These are phyloP conservation scores for Orussus abietinus DNA, from an alignment of 1,140 invertebrate genomes.

Conservation along the genomic window DNA sequence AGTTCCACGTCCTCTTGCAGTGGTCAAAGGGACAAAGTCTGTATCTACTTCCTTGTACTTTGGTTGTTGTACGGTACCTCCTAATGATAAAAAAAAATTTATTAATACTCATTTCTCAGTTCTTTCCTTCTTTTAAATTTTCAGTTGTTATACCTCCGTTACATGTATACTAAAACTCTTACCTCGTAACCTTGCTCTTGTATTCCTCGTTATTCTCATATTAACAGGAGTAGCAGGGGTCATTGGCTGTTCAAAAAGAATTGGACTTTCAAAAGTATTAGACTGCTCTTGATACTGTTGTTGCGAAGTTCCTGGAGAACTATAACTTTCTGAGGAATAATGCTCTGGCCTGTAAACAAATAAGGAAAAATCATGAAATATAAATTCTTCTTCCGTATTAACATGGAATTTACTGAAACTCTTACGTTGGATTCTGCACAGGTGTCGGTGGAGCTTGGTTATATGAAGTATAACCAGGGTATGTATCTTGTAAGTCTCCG, in stretches of 20 bases:
- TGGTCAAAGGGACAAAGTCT: slow-evolving; percentile 36
- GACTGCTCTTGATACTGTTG: slow-evolving; percentile 44
- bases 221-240: slow-evolving; percentile 48
- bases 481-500: slow-evolving; percentile 51
- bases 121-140: neutral
- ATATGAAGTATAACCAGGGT: slow-evolving; percentile 47
- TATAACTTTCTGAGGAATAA: slow-evolving; percentile 46
- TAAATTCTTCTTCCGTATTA: slow-evolving; percentile 12
- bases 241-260: slow-evolving; percentile 49
- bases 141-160: too few relatives aligned
- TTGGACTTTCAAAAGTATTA: slow-evolving; percentile 33
- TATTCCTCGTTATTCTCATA: slow-evolving; percentile 53
- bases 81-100: slow-evolving; percentile 20
- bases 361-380: slow-evolving; percentile 3
- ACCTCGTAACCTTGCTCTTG: slow-evolving; percentile 50
- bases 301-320: slow-evolving; percentile 42
- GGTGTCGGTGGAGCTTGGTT: slow-evolving; percentile 50
- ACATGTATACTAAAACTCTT: slow-evolving; percentile 13
- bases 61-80: slow-evolving; percentile 44
- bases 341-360: slow-evolving; percentile 37
- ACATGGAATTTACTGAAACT: slow-evolving; percentile 7
- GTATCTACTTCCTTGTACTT: slow-evolving; percentile 49
- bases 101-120: neutral
- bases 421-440: slow-evolving; percentile 49
- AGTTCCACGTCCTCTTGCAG: slow-evolving; percentile 31